phyloP scores from a whole-genome alignment of 2,113 vertebrate genomes.

The Dryoscopus gambensis region DNA sequence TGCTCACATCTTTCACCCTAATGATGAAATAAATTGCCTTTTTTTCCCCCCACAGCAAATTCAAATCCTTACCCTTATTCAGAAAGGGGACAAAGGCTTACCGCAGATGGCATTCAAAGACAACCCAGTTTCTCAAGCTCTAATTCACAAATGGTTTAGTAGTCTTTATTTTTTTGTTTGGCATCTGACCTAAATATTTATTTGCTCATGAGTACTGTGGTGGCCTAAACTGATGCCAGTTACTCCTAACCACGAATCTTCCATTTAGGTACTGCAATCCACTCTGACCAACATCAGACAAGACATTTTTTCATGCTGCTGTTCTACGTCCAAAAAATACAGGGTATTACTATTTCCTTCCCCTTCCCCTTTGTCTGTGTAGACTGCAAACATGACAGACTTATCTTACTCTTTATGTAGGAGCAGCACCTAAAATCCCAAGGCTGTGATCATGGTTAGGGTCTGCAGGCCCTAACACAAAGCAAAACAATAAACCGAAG shows the following conservation, averaged over 20 bases:
- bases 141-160: background rate
- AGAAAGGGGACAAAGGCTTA: background rate
- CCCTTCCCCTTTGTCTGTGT: background rate
- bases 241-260: background rate
- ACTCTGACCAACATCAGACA: background rate
- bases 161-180: background rate
- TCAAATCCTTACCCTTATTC: background rate
- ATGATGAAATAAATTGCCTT: background rate
- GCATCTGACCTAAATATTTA: background rate
- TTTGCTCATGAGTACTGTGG: background rate
- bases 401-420: too few relatives aligned
- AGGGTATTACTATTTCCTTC: background rate
- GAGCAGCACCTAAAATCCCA: background rate
- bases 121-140: background rate
- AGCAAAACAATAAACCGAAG: background rate
- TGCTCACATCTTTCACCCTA: background rate
- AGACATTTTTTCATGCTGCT: background rate
- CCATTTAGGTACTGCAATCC: background rate
- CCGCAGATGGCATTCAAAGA: background rate
- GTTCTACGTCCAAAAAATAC: background rate
- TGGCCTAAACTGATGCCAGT: background rate
- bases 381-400: background rate
- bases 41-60: background rate
- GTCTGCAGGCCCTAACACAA: background rate
- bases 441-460: background rate